Percentiles rank a stretch among this genome's conserved stretches.
Evolutionary conservation across 2,113 vertebrate genomes (phyloP).

Genomic region (Apodemus speciosus): DNA sequence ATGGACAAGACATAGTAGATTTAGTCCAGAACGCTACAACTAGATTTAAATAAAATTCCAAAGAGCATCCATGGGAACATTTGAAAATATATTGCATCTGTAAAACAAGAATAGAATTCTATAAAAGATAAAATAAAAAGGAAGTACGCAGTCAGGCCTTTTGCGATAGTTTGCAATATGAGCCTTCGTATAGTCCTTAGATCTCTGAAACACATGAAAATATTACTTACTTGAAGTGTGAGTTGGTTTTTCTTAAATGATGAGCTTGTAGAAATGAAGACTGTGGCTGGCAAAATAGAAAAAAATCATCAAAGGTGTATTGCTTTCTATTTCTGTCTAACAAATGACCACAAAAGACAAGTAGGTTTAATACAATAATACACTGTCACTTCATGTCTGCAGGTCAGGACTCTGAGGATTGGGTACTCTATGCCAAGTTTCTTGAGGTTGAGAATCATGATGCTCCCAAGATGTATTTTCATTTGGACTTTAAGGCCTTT

Average conservation of each 20-base stretch:
- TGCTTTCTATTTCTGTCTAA: constrained; percentile 39
- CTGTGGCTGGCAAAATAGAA: constrained; percentile 1
- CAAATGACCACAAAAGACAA: constrained; percentile 24
- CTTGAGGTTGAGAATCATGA: not conserved
- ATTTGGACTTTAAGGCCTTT: not conserved
- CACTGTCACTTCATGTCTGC: not conserved
- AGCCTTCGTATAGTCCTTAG: constrained; percentile 25
- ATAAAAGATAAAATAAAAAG: constrained; percentile 41
- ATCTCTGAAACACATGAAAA: constrained; percentile 19
- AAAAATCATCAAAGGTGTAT: not conserved
- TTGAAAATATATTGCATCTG: constrained; percentile 46
- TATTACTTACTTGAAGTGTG: constrained; percentile 40
- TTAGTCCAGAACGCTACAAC: constrained; percentile 30
- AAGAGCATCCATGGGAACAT: constrained; percentile 41
- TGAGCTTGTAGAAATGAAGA: constrained; percentile 21
- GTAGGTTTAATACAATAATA: not conserved
- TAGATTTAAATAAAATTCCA: constrained; percentile 52
- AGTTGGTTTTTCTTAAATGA: constrained; percentile 24
- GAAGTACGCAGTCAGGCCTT: constrained; percentile 14
- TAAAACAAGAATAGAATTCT: constrained; percentile 58
- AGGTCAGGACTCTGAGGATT: not conserved
- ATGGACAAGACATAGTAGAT: constrained; percentile 28
- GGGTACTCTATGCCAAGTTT: not conserved
- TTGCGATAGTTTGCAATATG: constrained; percentile 19
- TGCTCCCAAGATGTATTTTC: not conserved